Conservation (phyloP, 1,140 invertebrate genomes). For the Drosophila lowei region DNA sequence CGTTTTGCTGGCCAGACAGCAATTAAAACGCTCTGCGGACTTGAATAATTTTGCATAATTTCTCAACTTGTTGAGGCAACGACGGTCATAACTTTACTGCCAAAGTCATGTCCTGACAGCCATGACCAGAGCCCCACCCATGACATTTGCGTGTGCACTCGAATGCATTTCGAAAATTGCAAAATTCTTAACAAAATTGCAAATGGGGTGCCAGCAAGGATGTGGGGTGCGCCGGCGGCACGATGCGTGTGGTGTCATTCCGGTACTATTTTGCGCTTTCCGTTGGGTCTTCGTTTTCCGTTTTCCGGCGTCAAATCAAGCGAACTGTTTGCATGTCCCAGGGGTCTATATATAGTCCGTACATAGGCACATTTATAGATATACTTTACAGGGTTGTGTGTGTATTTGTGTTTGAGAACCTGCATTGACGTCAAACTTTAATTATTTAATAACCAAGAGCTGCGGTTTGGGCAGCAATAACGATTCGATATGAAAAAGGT, state of each 20-base stretch:
- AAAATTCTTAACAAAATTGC: conserved; percentile 3
- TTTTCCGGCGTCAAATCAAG: conserved; percentile 24
- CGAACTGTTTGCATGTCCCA: conserved; percentile 40
- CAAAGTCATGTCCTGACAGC: conserved; percentile 31
- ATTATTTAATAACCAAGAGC: conserved; percentile 46
- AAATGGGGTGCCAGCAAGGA: too few relatives aligned
- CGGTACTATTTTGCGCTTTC: conserved; percentile 5
- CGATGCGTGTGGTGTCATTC: conserved; percentile 39
- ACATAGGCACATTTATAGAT: conserved; percentile 2
- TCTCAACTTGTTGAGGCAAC: conserved; percentile 52
- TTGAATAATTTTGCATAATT: conserved; percentile 59
- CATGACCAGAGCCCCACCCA: not conserved
- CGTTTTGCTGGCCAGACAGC: conserved; percentile 39
- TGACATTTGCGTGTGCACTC: conserved; percentile 36
- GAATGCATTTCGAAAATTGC: conserved; percentile 57
- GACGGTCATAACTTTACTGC: conserved; percentile 32
- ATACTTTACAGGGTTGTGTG: conserved; percentile 11
- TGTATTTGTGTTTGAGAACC: conserved; percentile 19
- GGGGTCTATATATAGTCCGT: conserved; percentile 21
- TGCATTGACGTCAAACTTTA: conserved; percentile 65
- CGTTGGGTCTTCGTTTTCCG: not conserved
- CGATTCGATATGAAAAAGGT: conserved; percentile 32
- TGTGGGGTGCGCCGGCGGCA: not conserved
- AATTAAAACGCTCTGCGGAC: conserved; percentile 38
- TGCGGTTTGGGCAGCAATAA: conserved; percentile 19